Evolutionary conservation across 1,140 invertebrate species (phyloP), one percentile per base, ranked within the genome.

Genomic region (Diploscapter pachys): DNA sequence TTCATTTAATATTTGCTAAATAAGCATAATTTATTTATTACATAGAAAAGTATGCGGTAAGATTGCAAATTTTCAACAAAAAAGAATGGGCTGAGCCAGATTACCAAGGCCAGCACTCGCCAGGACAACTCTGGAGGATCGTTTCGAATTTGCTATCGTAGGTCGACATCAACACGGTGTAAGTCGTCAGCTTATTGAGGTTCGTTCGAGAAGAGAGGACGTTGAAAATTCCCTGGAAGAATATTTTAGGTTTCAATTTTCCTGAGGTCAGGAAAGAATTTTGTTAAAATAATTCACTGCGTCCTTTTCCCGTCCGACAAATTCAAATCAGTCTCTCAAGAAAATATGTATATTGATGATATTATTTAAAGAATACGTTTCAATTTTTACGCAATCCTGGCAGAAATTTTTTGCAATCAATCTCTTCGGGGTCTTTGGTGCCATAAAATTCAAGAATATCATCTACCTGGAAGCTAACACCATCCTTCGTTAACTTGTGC

Each of bases 121-220:
- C 81, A 4, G 79, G 79, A 64, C 81, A 81, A n/a, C 56, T 62
- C 68, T 81, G 81, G 49, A 82, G 57, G 55, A 81, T 79, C 2
- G 81, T 81, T 63, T 81, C 81, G 73, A 81, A 81, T 57, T 64
- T 61, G 63, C 71, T 72, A 31, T 63, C 57, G 8, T 59, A 52
- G 13, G 72, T 69, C 50, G 74, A 62, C 70, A 78, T 79, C 4
- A 80, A 57, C 8, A 81, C 81, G 6, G 81, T 82, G 69, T 83
- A 82, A 53, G 81, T 78, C 6, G 81, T 82, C 54, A 82, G 55
- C 57, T 82, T 82, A 73, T 82, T 82, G 54, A 82, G 71, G 55
- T 73, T 83, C 8, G 82, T 82, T 5, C 75, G 69, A 4, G 81
- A 82, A 3, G 81, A 83, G 49, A 82, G 68, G 9, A 82, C 81